Evolutionary conservation across 2,113 vertebrate species (phyloP).

Genomic region (Agelaius phoeniceus): DNA sequence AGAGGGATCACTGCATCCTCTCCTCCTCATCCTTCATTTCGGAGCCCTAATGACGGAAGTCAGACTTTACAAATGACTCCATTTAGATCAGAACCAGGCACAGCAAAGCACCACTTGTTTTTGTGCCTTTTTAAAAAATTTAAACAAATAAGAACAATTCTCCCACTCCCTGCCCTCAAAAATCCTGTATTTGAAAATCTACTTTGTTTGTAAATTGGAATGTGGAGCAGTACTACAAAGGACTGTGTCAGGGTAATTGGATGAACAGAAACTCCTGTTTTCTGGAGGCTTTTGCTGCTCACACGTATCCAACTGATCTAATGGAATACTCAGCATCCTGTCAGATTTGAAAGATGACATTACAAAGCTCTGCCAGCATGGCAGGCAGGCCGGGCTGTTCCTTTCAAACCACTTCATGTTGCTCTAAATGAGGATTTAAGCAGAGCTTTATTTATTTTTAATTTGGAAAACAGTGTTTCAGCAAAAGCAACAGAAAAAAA

Average conservation of each 20-base stretch:
- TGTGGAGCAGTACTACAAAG: background rate
- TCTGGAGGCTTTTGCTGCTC: constrained; percentile 14
- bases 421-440: constrained; percentile 32
- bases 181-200: background rate
- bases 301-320: background rate
- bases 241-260: constrained; percentile 8
- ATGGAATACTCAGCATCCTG: constrained; percentile 35
- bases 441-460: constrained; percentile 34
- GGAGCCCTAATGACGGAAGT: background rate
- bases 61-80: background rate
- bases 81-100: background rate
- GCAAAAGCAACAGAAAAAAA: background rate
- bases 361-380: constrained; percentile 2
- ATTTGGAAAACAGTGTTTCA: background rate
- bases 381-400: background rate
- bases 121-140: background rate
- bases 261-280: constrained; percentile 23
- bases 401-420: background rate
- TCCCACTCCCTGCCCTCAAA: background rate
- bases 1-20: background rate
- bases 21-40: background rate
- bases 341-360: constrained; percentile 29
- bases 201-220: background rate
- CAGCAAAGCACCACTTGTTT: background rate
- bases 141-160: background rate